These are phyloP conservation scores for Meles meles DNA, from an alignment of 2,113 vertebrate genomes.

Conservation along the genomic window DNA sequence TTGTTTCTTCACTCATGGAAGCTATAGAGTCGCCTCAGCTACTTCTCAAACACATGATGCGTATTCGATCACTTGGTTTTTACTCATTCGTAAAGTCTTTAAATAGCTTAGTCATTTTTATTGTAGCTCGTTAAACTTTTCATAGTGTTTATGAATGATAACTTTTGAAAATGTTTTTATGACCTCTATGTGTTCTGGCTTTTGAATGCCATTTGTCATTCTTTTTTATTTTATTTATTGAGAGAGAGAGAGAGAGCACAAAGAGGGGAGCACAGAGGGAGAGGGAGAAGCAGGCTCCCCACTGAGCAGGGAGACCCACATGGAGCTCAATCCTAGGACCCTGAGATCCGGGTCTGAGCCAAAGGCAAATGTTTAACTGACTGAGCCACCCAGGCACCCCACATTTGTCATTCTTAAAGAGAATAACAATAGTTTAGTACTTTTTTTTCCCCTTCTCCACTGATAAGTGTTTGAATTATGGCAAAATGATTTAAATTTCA, in stretches of 20 bases:
- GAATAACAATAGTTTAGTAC: constrained; percentile 51
- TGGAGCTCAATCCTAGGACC: not conserved
- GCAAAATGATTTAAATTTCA: constrained; percentile 63
- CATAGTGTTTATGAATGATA: constrained; percentile 57
- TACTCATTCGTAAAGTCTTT: constrained; percentile 40
- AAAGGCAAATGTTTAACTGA: not conserved
- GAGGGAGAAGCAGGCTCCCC: not conserved
- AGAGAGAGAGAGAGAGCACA: not conserved
- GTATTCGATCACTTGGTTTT: not conserved
- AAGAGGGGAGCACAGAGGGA: not conserved
- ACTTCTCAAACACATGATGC: not conserved
- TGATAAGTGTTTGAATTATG: constrained; percentile 5
- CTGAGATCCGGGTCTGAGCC: not conserved
- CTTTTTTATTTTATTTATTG: not conserved
- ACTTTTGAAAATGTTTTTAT: constrained; percentile 60
- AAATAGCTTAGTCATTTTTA: constrained; percentile 11
- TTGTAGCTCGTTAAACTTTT: not conserved
- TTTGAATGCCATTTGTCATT: constrained; percentile 40
- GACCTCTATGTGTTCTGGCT: constrained; percentile 29
- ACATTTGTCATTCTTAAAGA: constrained; percentile 19
- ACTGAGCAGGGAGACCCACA: not conserved
- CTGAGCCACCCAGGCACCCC: not conserved
- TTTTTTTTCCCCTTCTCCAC: not conserved
- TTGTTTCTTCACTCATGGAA: not conserved
- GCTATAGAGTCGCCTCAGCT: not conserved